These are phyloP conservation scores for Choloepus didactylus DNA, from an alignment of 2,797 vertebrate species.

Conservation along the genomic window DNA sequence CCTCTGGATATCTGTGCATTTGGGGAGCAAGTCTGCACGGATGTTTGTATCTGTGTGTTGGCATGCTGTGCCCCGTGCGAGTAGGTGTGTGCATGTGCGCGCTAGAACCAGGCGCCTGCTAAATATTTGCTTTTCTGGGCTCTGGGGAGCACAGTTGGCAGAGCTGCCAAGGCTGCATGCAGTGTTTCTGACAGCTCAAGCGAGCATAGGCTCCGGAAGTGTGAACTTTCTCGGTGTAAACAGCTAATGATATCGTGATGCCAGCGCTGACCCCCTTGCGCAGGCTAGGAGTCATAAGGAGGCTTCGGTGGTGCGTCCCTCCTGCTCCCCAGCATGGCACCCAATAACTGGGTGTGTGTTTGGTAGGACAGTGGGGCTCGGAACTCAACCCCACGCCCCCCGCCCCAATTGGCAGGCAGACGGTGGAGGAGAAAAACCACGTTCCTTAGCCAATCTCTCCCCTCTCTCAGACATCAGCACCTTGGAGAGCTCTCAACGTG, in stretches of 20 bases:
- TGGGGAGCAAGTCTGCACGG: neutral
- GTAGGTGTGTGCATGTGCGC: slow-evolving; percentile 57
- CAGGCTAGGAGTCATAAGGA: slow-evolving; percentile 56
- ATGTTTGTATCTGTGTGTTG: slow-evolving; percentile 7
- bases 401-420: neutral
- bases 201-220: slow-evolving; percentile 69
- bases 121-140: slow-evolving; percentile 81
- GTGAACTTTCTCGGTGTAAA: slow-evolving; percentile 84
- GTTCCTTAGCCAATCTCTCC: neutral
- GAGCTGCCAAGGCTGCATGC: slow-evolving; percentile 50
- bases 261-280: slow-evolving; percentile 45
- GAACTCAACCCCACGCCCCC: neutral
- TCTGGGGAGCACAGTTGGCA: slow-evolving; percentile 75
- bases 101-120: slow-evolving; percentile 62
- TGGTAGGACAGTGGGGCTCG: neutral
- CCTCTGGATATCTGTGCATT: neutral
- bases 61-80: neutral
- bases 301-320: neutral
- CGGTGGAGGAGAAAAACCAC: neutral
- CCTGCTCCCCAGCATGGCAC: neutral
- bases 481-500: slow-evolving; percentile 49
- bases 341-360: neutral
- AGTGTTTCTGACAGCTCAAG: slow-evolving; percentile 78
- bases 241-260: slow-evolving; percentile 79
- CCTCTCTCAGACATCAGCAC: slow-evolving; percentile 21